Conservation (phyloP, 2,113 vertebrate species). For the Myotis brandtii region DNA sequence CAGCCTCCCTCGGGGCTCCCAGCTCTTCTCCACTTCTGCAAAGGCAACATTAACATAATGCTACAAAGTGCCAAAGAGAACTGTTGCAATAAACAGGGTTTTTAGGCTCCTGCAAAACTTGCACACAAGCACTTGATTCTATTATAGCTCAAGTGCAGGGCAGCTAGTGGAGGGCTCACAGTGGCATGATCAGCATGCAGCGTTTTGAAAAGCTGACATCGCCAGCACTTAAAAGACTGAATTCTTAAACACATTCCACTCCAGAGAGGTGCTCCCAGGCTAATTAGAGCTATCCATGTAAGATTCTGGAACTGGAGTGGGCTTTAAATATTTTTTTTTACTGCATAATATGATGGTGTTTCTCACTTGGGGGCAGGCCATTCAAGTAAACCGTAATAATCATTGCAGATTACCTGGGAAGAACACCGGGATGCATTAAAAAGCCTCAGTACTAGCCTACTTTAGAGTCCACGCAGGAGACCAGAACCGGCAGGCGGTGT, state of each 20-base stretch:
- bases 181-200: rapidly evolving
- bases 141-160: constrained; percentile 8
- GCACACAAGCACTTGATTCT: constrained; percentile 50
- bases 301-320: constrained; percentile 25
- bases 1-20: neutral
- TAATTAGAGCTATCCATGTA: constrained; percentile 53
- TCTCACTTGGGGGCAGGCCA: constrained; percentile 52
- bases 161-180: neutral
- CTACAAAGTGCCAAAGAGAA: constrained; percentile 48
- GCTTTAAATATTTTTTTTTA: constrained; percentile 36
- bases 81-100: constrained; percentile 45
- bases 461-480: neutral
- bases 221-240: constrained; percentile 25
- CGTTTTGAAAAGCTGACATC: constrained; percentile 29
- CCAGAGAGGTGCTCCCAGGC: neutral
- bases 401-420: neutral
- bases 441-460: neutral
- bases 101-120: constrained; percentile 15
- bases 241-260: constrained; percentile 50
- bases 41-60: neutral
- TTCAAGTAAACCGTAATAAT: constrained; percentile 10
- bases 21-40: neutral
- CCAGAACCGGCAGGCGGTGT: neutral
- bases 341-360: constrained; percentile 27
- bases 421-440: constrained; percentile 33